Conservation (phyloP, 1,140 invertebrate genomes). For the Goniozus legneri region DNA sequence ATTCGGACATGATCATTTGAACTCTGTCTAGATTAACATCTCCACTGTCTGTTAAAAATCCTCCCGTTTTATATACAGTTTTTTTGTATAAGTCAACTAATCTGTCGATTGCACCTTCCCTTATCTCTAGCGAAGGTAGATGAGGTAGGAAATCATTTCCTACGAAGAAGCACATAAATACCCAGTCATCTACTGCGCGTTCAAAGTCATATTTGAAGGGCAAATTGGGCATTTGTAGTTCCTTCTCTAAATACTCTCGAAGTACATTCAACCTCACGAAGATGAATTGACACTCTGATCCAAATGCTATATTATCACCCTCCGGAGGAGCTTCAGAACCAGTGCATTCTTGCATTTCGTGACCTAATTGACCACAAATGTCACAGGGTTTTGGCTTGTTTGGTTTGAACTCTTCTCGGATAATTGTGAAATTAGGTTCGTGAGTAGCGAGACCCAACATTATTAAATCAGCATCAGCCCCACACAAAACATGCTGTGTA, state of each 20-base stretch:
- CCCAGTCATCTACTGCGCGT: conserved; percentile 95
- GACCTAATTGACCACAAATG: conserved; percentile 91
- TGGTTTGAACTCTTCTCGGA: conserved; percentile 97
- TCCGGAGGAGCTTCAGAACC: conserved; percentile 60
- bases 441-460: conserved; percentile 98
- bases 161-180: conserved; percentile 99
- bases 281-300: conserved; percentile 77
- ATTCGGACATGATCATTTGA: conserved; percentile 89
- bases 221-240: conserved; percentile 88
- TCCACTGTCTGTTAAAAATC: conserved; percentile 94
- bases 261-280: conserved; percentile 90
- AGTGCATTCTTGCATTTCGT: conserved; percentile 94
- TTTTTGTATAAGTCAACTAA: conserved; percentile 94
- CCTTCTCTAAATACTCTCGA: conserved; percentile 90
- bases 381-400: conserved; percentile 96
- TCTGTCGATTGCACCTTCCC: conserved; percentile 96
- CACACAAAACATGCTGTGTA: conserved; percentile 95
- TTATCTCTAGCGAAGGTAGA: conserved; percentile 95
- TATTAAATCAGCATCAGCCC: conserved; percentile 98
- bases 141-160: conserved; percentile 99
- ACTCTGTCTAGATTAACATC: conserved; percentile 89
- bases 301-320: conserved; percentile 60
- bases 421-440: conserved; percentile 97
- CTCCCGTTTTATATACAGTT: conserved; percentile 88
- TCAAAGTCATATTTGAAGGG: conserved; percentile 91